Base-by-base conservation (phyloP, 1,140 invertebrate genomes). In the Drosophila takahashii region DNA sequence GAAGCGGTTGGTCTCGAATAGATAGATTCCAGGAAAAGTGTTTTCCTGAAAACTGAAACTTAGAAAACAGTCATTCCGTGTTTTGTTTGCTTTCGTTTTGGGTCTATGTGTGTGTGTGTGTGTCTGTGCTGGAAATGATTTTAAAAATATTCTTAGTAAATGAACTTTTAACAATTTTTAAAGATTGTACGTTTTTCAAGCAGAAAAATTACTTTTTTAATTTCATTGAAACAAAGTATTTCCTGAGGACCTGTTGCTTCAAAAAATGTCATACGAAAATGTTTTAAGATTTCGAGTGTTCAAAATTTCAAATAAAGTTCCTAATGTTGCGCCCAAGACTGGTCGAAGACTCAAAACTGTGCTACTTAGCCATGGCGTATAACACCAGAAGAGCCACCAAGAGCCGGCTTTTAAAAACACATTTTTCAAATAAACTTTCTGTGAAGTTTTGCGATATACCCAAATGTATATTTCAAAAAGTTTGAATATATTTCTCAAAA, bases 341-440 rank as follows among this genome's bases (percentile, higher is more conserved):
- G 44, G 37, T n/a, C 16, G 7, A 42, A 42, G 8, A 6, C 6
- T 3, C 0, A 6, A 36, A 77, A 71, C 76, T 79, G 71, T 84
- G 52, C 39, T 84, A 84, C 51, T 11, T 10, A 4, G 11, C 29
- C 15, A 32, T 29, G n/a, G 16, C 32, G 56, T 58, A 58, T 47
- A 58, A 58, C 56, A 47, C 2, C 0, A 3, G 15, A 37, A 1
- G 9, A 26, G 0, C 15, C 5, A 6, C 1, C 16, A 36, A 58
- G 2, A 10, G 29, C 42, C 32, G 42, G 39, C 18, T 50, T 29
- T 16, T 16, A 16, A 32, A 4, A 15, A 0, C 7, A 1, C 2
- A 15, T 11, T 32, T 50, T 29, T 32, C 1, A 10, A 5, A 0
- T 9, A 0, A 32, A 10, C 0, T 7, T n/a, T 47, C 3, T 1